Conservation (phyloP, 2,797 vertebrate species). For the Heterohyrax brucei region DNA sequence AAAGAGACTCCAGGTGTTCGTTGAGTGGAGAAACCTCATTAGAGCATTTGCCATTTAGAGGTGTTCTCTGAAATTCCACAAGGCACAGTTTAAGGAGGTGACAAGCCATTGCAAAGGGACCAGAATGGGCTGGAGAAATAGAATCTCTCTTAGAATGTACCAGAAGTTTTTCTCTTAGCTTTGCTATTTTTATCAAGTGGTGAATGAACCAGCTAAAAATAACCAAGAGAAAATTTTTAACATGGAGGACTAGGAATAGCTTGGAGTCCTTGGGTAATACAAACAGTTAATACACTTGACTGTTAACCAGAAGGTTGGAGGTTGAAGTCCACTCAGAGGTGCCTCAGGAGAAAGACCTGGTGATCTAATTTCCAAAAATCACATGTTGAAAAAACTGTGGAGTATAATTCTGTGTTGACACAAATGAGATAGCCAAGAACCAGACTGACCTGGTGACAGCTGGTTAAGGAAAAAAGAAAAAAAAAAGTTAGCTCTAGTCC, state of each 20-base stretch:
- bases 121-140: background rate
- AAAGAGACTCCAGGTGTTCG: background rate
- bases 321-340: background rate
- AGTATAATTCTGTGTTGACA: background rate
- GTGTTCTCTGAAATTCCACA: background rate
- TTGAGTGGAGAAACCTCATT: background rate
- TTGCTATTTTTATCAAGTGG: background rate
- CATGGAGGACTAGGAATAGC: no score
- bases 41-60: background rate
- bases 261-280: background rate
- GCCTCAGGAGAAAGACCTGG: background rate
- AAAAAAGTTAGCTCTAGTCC: background rate
- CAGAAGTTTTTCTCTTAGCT: background rate
- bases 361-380: background rate
- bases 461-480: background rate
- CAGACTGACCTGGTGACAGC: background rate
- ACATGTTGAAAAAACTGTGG: background rate
- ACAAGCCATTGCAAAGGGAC: background rate
- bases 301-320: background rate
- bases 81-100: background rate
- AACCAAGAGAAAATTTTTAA: background rate
- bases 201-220: background rate
- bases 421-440: background rate
- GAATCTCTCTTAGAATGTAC: background rate
- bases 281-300: background rate